Evolutionary conservation across 2,888 invertebrate genomes (phyloP), one percentile per base, ranked within the genome.

Genomic region (Proisotoma minuta): DNA sequence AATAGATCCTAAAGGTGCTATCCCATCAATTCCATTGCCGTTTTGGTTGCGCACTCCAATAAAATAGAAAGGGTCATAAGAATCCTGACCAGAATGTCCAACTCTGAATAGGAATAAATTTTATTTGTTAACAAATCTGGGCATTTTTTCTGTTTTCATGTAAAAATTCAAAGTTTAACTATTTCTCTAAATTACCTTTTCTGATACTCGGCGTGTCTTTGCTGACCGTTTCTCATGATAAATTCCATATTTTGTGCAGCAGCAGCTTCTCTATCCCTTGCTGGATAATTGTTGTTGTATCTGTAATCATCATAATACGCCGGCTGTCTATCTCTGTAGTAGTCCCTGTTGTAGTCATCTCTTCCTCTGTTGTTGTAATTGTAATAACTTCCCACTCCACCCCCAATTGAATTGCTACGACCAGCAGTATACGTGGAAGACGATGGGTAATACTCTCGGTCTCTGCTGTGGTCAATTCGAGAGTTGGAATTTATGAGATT

Each of bases 21-120:
- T 34, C 15, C 34, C 34, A 34, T 8, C 34, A 34, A 10, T 15
- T 15, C 8, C 8, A 10, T 15, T 15, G 34, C 8, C 34, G 8
- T 34, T 8, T 15, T 34, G 8, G 4, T 52, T 52, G 4, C 18
- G 65, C 56, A 43, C 56, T 56, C 18, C 61, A 52, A 39, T 65
- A 58, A 65, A 68, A 51, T 68, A 68, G 29, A 68, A 68, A 15
- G 68, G 68, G 49, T 68, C 68, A 49, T 68, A 68, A 20, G 50
- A 61, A 18, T 68, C 68, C 39, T 62, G 27, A 8, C 62, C 62
- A 27, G 58, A 57, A 22, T 58, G 59, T 3, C 65, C 65, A 10
- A 60, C 62, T 39, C 65, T n/a, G n/a, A n/a, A n/a, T n/a, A n/a
- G n/a, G n/a, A n/a, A n/a, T n/a, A n/a, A n/a, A n/a, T n/a, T n/a